Base-by-base conservation (phyloP, 2,888 invertebrate genomes). In the Athrips mouffetella region DNA sequence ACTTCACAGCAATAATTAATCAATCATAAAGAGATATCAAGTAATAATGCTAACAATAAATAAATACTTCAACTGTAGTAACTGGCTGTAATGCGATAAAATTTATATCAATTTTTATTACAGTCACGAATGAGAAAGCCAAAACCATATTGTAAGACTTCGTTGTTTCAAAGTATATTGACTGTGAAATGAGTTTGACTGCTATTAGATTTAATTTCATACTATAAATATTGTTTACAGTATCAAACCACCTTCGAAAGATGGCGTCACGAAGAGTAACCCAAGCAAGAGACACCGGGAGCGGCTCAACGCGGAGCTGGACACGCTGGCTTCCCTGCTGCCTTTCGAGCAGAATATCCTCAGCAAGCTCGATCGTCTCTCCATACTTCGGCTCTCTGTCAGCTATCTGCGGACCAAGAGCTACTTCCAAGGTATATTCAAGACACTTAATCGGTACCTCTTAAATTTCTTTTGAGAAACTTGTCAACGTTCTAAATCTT, bases 351-450 rank as follows among this genome's bases (percentile, higher is more conserved):
- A 98, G 89, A 98, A 97, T 84, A 98, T 98, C 78, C 94, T 98
- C 65, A 97, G 97, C 82, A 99, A 99, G 89, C 91, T 99, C 77
- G 99, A 99, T 90, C 93, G 99, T 70, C 93, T 99, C 62, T 98
- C 98, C 77, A 99, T 99, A 71, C 92, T 99, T 66, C 92, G 99
- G 75, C 93, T 99, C 58, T 98, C 98, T 48, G 99, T 99, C 87
- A 98, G 98, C 90, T 99, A 98, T 85, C 92, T 99, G 66, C 93
- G 99, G 70, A 99, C 98, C 74, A 99, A 99, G 90, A 98, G 98
- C 89, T 99, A 99, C 91, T 99, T 99, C 90, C 98, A 98, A 95
- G 98, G 99, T 99, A 88, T 65, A 21, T 11, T 18, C 5, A n/a
- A 8, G 2, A 10, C 18, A 5, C 7, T 4, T 31, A 11, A 15